A percentile compares a stretch with the other conserved stretches of the same genome.
Evolutionary conservation across 2,113 vertebrate species (phyloP).

Genomic region (Vidua macroura): DNA sequence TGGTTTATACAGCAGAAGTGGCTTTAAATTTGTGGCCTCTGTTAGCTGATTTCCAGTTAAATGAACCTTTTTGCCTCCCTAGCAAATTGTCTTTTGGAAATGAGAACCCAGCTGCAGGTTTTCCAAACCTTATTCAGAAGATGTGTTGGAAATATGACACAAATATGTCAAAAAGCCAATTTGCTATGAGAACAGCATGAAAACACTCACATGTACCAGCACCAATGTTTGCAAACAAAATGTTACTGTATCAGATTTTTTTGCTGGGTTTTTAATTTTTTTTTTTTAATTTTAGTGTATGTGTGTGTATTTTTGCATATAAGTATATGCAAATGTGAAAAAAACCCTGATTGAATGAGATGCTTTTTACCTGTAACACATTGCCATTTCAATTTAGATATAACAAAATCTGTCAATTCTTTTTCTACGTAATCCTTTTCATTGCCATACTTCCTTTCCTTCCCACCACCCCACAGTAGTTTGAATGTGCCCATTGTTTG

Average conservation of each 20-base stretch:
- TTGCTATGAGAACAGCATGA: background rate
- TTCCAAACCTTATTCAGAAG: background rate
- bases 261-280: background rate
- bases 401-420: background rate
- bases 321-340: background rate
- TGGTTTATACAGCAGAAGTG: background rate
- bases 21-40: background rate
- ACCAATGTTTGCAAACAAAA: background rate
- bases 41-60: background rate
- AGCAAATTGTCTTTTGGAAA: background rate
- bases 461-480: background rate
- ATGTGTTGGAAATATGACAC: background rate
- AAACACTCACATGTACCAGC: background rate
- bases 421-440: background rate
- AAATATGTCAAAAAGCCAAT: background rate
- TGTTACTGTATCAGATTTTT: background rate
- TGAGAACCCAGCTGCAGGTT: background rate
- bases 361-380: background rate
- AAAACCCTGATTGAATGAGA: rapidly evolving
- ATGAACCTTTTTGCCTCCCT: rapidly evolving
- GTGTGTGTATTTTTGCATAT: background rate
- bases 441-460: background rate
- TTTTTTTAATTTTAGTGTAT: background rate
- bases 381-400: background rate
- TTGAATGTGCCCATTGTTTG: background rate